Base-by-base conservation (phyloP, 2,888 invertebrate genomes). In the Cantharis nigra region DNA sequence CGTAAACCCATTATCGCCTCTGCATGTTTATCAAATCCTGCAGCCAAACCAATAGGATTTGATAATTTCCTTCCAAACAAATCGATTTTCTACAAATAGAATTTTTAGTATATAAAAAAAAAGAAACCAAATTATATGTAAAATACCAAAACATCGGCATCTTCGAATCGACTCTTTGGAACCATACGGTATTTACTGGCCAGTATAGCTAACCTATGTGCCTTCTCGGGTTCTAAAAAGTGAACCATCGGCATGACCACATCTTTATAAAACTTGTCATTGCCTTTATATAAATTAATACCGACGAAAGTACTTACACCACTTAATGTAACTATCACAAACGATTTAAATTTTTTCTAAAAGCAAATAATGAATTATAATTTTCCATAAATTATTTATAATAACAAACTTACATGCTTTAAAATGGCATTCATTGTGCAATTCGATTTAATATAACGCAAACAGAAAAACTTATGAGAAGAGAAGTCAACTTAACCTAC, bases 11-110 rank as follows among this genome's bases (percentile, higher is more conserved):
- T 88, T 2, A 98, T 91, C 20, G 96, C 97, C 90, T 98, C 98
- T 7, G 94, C 98, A 89, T 99, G 94, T 88, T 99, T 99, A 88
- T 99, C 99, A 89, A 99, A 99, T 7, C 99, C 99, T 76, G 99
- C 99, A 26, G 99, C 99, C 85, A 99, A 93, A n/a, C 99, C 99
- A 83, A 99, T 89, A 0, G 99, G 99, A 90, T 98, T 98, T 74
- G 91, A 90, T 79, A 99, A 92, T 13, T 93, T 87, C 79, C 92
- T 90, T 20, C 92, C 92, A 87, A 96, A 94, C 69, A 98, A 90
- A 73, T 89, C 91, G 0, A 94, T 93, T 86, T 91, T 91, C 95
- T 96, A 84, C 87, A 87, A 74, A 33, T 67, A 67, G 10, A 18
- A 20, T 33, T 14, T 14, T 28, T 33, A 33, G 3, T 33, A 33